These are phyloP conservation scores for Meteorus sp. DNA, from an alignment of 1,140 invertebrate genomes.

Conservation along the genomic window DNA sequence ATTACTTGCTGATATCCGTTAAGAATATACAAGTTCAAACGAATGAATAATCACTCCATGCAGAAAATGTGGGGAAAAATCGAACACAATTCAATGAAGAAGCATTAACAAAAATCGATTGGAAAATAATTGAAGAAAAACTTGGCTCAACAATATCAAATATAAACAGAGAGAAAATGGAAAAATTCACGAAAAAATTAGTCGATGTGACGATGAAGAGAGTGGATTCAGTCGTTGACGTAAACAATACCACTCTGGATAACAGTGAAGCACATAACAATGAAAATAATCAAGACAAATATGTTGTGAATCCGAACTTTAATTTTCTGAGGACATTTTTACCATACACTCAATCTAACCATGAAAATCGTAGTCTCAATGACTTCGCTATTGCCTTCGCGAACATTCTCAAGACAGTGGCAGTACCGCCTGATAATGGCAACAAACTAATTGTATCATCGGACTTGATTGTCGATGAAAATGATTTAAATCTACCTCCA, in stretches of 20 bases:
- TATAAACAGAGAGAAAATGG: slow-evolving; percentile 14
- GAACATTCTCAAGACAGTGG: slow-evolving; percentile 17
- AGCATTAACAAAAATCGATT: slow-evolving; percentile 16
- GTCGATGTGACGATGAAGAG: slow-evolving; percentile 26
- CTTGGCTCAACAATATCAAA: slow-evolving; percentile 15
- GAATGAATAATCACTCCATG: no score
- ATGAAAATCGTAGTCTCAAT: slow-evolving; percentile 9
- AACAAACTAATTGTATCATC: slow-evolving; percentile 14
- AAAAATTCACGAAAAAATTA: slow-evolving; percentile 21
- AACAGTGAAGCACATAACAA: not conserved
- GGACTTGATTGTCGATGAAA: slow-evolving; percentile 14
- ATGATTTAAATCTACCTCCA: slow-evolving; percentile 21
- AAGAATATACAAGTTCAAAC: not conserved
- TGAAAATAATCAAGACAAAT: not conserved
- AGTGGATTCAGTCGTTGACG: slow-evolving; percentile 13
- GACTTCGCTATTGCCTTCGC: slow-evolving; percentile 24
- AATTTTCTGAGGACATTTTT: slow-evolving; percentile 18
- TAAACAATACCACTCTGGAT: no score
- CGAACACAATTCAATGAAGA: slow-evolving; percentile 14
- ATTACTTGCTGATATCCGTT: not conserved
- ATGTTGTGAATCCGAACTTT: not conserved
- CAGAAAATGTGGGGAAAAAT: not conserved
- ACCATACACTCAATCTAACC: not conserved
- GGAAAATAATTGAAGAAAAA: slow-evolving; percentile 19
- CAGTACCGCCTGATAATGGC: slow-evolving; percentile 12